A percentile compares a stretch with the other conserved stretches of the same genome.
phyloP scores from a whole-genome alignment of 2,888 invertebrate species.

The Ormyrus nitidulus region DNA sequence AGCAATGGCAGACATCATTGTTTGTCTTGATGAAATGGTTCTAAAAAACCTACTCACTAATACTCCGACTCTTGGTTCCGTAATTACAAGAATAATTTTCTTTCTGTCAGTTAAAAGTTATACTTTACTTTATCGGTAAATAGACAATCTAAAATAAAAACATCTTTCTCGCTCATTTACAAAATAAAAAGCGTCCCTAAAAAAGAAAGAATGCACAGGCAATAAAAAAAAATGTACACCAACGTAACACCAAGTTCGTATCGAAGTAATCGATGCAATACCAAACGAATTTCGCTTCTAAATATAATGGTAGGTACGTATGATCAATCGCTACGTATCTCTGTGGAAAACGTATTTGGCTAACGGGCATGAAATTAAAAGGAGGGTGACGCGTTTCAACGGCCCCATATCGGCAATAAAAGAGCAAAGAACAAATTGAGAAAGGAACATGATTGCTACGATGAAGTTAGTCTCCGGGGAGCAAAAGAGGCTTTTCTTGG shows the following conservation, averaged over 20 bases:
- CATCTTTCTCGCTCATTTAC: slow-evolving; percentile 8
- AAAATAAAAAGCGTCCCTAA: slow-evolving; percentile 21
- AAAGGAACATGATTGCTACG: slow-evolving; percentile 59
- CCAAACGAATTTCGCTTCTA: slow-evolving; percentile 11
- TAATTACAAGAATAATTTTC: slow-evolving; percentile 68
- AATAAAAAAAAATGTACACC: slow-evolving; percentile 5
- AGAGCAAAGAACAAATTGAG: neutral
- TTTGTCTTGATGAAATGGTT: slow-evolving; percentile 50
- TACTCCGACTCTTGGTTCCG: slow-evolving; percentile 60
- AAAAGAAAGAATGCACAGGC: neutral
- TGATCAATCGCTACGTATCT: neutral
- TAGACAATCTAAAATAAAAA: slow-evolving; percentile 43
- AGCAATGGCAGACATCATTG: slow-evolving; percentile 53
- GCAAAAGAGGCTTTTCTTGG: slow-evolving; percentile 56
- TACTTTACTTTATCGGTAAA: slow-evolving; percentile 29
- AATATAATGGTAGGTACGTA: neutral
- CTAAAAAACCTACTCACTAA: slow-evolving; percentile 58
- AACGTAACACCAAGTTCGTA: neutral
- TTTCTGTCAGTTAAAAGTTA: slow-evolving; percentile 55
- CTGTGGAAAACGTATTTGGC: slow-evolving; percentile 27
- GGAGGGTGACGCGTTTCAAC: slow-evolving; percentile 15
- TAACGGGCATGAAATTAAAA: slow-evolving; percentile 6
- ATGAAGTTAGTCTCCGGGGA: slow-evolving; percentile 58
- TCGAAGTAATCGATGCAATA: slow-evolving; percentile 29
- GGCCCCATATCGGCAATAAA: neutral